Evolutionary conservation across 2,113 vertebrate genomes (phyloP), one percentile per base, ranked within the genome.

Genomic region (Podarcis cretensis): DNA sequence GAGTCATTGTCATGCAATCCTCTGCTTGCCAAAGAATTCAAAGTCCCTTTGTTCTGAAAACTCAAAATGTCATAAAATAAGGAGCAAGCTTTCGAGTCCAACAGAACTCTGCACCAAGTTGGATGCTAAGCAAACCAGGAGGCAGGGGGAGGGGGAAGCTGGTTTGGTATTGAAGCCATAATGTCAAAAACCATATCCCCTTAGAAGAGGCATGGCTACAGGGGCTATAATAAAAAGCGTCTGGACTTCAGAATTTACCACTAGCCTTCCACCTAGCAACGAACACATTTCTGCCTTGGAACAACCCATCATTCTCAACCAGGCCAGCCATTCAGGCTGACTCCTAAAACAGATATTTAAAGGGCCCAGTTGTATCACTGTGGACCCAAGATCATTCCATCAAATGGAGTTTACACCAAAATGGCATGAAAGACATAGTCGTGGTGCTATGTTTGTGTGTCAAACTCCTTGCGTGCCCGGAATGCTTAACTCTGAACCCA

Each of bases 231-330:
- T 63, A 63, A 63, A 63, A 63, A 18, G 59, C 18, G 3, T 63
- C 59, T 63, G 59, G 3, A 63, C 59, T 63, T 63, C 59, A 63
- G 59, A 18, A 63, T 63, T 63, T 3, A 63, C 59, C 59, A 63
- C 59, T 63, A 48, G 48, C 48, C 48, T 48, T 94, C 87, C 87
- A n/a, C 79, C 80, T 91, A 85, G 88, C 91, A 90, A 91, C 89
- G 90, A 92, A 94, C 93, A 94, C 92, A 94, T 92, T 92, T 81
- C 89, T 81, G 71, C 94, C 91, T 94, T 92, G 93, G 93, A 96
- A 91, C 78, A 93, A 94, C 93, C 92, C 89, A 91, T 89, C 94
- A 91, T 75, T 93, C 93, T 71, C 79, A 16, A 78, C 79, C 90
- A 91, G 92, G 75, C 81, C 82, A 91, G 89, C 91, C 88, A 79